Percentiles rank a stretch among this genome's conserved stretches.
Conservation (phyloP, 2,888 invertebrate genomes). For the Trachelus iudaicus region DNA sequence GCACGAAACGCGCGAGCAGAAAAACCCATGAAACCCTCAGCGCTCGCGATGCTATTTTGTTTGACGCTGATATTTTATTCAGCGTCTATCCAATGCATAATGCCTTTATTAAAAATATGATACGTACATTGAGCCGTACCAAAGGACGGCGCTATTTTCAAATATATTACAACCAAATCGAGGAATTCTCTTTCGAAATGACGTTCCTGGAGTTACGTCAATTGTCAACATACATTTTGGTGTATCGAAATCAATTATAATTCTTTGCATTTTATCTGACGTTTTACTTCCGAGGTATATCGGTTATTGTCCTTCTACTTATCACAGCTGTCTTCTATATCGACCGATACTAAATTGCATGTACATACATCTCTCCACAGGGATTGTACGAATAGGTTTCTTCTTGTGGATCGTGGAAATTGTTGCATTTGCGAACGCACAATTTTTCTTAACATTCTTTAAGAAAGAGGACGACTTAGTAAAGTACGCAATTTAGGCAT, state of each 20-base stretch:
- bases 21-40: not conserved
- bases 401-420: not conserved
- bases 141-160: not conserved
- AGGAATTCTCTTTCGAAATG: not conserved
- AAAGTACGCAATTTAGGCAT: not conserved
- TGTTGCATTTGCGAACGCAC: not conserved
- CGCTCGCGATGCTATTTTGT: not conserved
- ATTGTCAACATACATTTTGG: not conserved
- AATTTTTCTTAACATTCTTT: not conserved
- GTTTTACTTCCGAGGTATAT: not conserved
- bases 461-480: not conserved
- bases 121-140: not conserved
- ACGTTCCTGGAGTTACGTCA: not conserved
- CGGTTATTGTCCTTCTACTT: not conserved
- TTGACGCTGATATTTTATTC: not conserved
- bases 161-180: not conserved
- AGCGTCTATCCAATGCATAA: not conserved
- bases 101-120: not conserved
- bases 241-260: not conserved
- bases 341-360: not conserved
- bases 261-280: not conserved
- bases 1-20: slow-evolving; percentile 17
- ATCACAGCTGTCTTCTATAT: not conserved
- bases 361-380: not conserved
- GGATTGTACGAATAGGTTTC: not conserved